Evolutionary conservation across 2,888 invertebrate genomes (phyloP), one percentile per base, ranked within the genome.

Genomic region (Acanthopleura granulata): DNA sequence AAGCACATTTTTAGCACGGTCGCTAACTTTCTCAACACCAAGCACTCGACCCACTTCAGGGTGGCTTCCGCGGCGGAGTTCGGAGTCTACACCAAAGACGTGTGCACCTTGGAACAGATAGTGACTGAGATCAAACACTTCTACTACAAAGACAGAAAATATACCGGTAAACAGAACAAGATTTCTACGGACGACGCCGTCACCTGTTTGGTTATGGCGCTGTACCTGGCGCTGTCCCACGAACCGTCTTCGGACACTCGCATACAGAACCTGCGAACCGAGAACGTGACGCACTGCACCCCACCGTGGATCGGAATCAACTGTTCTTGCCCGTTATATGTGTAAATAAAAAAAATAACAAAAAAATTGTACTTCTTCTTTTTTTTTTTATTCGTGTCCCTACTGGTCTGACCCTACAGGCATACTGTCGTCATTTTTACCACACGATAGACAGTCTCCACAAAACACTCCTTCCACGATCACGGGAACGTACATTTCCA

Each of bases 1-100:
- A 51, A 51, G 51, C 51, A 51, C 18, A 51, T 51, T 51, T 51
- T n/a, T n/a, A n/a, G n/a, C n/a, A n/a, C n/a, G n/a, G n/a, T n/a
- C n/a, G n/a, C n/a, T n/a, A n/a, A n/a, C n/a, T n/a, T n/a, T n/a
- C n/a, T n/a, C n/a, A n/a, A n/a, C n/a, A n/a, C n/a, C n/a, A n/a
- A n/a, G n/a, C n/a, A n/a, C n/a, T n/a, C n/a, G n/a, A n/a, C n/a
- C n/a, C n/a, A n/a, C n/a, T n/a, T n/a, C n/a, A n/a, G 14, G 51
- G 18, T 51, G 18, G 51, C 51, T 51, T 51, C 51, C 18, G 18
- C 51, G 14, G 18, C 51, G 18, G 51, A 51, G 18, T 51, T 15
- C 51, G 51, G 51, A 51, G 51, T 18, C 51, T 51, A 51, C 51
- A n/a, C n/a, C n/a, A n/a, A n/a, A n/a, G n/a, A n/a, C n/a, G n/a